Conservation (phyloP, 2,113 vertebrate species). For the Symphodus melops region DNA sequence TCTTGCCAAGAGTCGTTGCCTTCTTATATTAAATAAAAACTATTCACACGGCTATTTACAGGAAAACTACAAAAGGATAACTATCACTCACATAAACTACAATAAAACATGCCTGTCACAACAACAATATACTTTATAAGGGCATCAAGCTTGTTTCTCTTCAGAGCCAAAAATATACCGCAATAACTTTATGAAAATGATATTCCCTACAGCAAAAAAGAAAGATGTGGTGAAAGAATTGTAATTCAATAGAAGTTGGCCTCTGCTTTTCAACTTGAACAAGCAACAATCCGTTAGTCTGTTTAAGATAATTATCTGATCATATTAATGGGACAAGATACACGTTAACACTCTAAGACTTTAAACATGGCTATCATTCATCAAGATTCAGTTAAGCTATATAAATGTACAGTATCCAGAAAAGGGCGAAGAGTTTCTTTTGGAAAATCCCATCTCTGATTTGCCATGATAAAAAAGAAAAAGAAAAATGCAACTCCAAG, state of each 20-base stretch:
- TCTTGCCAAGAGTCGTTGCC: background rate
- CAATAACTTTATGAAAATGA: too few relatives aligned
- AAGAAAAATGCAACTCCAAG: background rate
- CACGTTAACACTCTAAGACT: background rate
- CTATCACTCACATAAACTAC: background rate
- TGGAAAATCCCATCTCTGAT: background rate
- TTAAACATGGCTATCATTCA: background rate
- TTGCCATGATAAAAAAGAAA: background rate
- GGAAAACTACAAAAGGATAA: conserved; percentile 2
- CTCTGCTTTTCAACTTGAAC: background rate
- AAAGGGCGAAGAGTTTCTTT: background rate
- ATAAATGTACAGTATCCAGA: background rate
- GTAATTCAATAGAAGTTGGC: background rate
- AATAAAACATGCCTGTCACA: background rate
- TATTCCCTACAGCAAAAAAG: background rate
- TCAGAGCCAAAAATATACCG: background rate
- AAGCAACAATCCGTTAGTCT: background rate
- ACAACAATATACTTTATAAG: conserved; percentile 9
- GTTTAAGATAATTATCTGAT: background rate
- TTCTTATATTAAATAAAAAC: conserved; percentile 18
- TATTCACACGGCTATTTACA: conserved; percentile 43
- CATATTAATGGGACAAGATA: background rate
- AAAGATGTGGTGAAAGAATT: background rate
- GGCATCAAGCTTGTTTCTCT: background rate
- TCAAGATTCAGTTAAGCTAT: background rate